phyloP scores from a whole-genome alignment of 2,888 invertebrate genomes.

The Chaitophorus viminalis region DNA sequence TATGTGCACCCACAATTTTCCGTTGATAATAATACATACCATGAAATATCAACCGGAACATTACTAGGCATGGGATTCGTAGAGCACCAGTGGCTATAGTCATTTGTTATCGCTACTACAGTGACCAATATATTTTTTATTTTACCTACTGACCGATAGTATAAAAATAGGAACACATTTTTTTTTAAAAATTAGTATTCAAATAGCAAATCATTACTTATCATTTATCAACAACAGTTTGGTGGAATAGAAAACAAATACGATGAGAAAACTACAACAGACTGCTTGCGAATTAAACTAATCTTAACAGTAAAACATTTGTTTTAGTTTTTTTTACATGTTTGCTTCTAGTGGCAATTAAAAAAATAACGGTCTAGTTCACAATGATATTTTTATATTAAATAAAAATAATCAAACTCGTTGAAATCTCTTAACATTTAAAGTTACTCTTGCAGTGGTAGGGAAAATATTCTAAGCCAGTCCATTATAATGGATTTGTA shows the following conservation, averaged over 20 bases:
- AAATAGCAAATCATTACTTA: slow-evolving; percentile 42
- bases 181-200: slow-evolving; percentile 7
- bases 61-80: slow-evolving; percentile 32
- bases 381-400: background rate
- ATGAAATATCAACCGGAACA: slow-evolving; percentile 54
- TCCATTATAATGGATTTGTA: too few species aligned
- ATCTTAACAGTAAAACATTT: slow-evolving; percentile 56
- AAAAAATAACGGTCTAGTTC: slow-evolving; percentile 45
- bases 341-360: slow-evolving; percentile 10
- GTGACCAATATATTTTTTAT: slow-evolving; percentile 58
- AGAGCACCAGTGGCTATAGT: slow-evolving; percentile 31
- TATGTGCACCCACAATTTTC: background rate
- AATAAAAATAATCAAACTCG: background rate
- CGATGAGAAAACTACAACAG: slow-evolving; percentile 42
- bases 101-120: slow-evolving; percentile 8
- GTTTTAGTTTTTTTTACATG: slow-evolving; percentile 40
- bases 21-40: slow-evolving; percentile 43
- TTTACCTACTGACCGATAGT: slow-evolving; percentile 55
- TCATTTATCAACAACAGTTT: slow-evolving; percentile 13
- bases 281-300: slow-evolving; percentile 10
- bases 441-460: background rate
- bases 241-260: slow-evolving; percentile 32
- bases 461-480: too few species aligned
- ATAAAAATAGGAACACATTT: slow-evolving; percentile 14
- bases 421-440: background rate